Conservation (phyloP, 1,140 invertebrate species). For the Lerema accius region DNA sequence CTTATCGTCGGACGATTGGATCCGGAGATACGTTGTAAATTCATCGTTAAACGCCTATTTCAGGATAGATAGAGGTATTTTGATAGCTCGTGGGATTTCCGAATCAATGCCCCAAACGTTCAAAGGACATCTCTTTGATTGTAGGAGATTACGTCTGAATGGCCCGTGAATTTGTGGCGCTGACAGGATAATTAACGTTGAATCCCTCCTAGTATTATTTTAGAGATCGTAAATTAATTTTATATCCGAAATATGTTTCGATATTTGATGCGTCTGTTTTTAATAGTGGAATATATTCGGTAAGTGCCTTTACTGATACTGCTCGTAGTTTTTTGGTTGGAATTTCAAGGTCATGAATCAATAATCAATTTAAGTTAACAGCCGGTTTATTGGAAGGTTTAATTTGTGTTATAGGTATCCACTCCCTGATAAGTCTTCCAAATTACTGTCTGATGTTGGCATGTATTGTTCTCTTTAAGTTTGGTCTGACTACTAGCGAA, state of each 20-base stretch:
- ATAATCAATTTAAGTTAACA: no score
- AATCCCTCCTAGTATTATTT: neutral
- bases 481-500: no score
- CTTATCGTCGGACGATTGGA: constrained; percentile 13
- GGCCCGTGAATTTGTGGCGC: neutral
- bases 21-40: constrained; percentile 13
- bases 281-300: neutral
- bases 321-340: no score
- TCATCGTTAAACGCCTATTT: constrained; percentile 11
- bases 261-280: neutral
- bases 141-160: constrained; percentile 5
- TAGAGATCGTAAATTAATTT: neutral
- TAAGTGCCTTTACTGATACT: neutral
- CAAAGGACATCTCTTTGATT: constrained; percentile 12
- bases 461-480: no score
- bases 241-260: neutral
- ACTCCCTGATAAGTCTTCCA: no score
- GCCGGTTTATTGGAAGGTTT: no score
- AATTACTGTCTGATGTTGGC: no score
- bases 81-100: constrained; percentile 7
- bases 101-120: constrained; percentile 5
- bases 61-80: constrained; percentile 16
- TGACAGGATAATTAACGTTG: neutral
- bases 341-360: no score
- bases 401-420: no score